Evolutionary conservation across 2,888 invertebrate genomes (phyloP), one percentile per base, ranked within the genome.

Genomic region (Andrena trimmerana): DNA sequence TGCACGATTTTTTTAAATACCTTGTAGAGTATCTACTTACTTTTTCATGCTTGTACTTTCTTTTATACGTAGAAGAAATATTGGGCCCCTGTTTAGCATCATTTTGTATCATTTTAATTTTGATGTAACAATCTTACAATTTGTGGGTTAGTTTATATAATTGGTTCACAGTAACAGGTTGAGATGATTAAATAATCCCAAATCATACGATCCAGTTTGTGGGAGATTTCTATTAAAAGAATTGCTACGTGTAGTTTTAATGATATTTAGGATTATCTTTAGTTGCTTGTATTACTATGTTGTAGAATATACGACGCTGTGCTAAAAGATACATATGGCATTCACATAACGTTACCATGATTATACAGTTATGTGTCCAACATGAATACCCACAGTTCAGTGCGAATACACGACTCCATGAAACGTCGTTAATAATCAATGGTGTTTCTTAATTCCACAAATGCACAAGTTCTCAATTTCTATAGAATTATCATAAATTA

Each of bases 311-410:
- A 60, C 69, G 69, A 29, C 60, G 68, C 59, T 60, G 59, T 48
- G 69, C 42, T 50, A 50, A 27, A 36, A 75, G 75, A 69, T 75
- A 75, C 69, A 69, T 69, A 33, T 68, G 75, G 69, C 60, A 75
- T 75, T 75, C 69, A 27, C 20, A 60, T 73, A 73, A 65, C 77
- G 73, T 78, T 78, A 65, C 77, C 33, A 59, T 59, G 48, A 20
- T 75, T 75, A 69, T 75, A 69, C 75, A 75, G 69, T 69, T 75
- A 69, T 62, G 75, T 60, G 36, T 62, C 50, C n/a, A 65, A 59
- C 31, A 57, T 7, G 36, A 31, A 13, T 65, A 31, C 65, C 29
- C 57, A 48, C 73, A 59, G 48, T 48, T 48, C 24, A 16, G 50
- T 65, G 42, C 24, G 36, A 57, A 59, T 69, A 29, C 20, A 75